Evolutionary conservation across 2,113 vertebrate species (phyloP).

Genomic region (Gobius niger): DNA sequence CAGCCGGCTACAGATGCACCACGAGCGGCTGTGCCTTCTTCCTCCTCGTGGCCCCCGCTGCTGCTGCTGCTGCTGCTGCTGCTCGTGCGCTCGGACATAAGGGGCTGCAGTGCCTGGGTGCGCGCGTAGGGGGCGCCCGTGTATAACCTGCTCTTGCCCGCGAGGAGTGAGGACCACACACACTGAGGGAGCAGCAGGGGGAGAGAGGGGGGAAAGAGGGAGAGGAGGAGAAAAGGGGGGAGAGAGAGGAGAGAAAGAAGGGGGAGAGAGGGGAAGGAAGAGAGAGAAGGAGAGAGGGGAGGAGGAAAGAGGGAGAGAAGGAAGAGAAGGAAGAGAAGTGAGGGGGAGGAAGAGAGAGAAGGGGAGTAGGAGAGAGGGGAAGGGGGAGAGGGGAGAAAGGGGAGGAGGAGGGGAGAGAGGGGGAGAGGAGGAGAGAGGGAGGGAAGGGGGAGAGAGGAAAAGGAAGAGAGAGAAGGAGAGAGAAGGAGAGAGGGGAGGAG

Average conservation of each 20-base stretch:
- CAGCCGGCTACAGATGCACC: conserved; percentile 6
- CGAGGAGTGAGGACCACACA: background rate
- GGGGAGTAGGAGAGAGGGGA: background rate
- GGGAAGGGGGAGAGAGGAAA: background rate
- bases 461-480: background rate
- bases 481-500: too few relatives aligned
- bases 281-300: background rate
- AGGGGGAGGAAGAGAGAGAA: background rate
- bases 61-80: background rate
- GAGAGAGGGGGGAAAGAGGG: background rate
- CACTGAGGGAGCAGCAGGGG: background rate
- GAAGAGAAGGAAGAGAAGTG: background rate
- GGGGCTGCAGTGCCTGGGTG: conserved; percentile 35
- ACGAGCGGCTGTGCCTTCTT: conserved; percentile 6
- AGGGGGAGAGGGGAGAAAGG: background rate
- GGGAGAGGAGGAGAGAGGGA: background rate
- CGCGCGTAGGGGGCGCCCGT: conserved; percentile 69
- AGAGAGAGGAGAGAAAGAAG: too few relatives aligned
- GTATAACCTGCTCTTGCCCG: conserved; percentile 44
- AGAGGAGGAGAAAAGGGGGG: background rate
- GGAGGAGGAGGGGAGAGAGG: background rate
- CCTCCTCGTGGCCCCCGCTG: background rate
- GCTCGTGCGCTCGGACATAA: background rate
- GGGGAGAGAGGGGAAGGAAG: background rate
- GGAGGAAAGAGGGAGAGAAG: background rate